These are phyloP conservation scores for Osmerus eperlanus DNA, from an alignment of 2,113 vertebrate species.

Conservation along the genomic window DNA sequence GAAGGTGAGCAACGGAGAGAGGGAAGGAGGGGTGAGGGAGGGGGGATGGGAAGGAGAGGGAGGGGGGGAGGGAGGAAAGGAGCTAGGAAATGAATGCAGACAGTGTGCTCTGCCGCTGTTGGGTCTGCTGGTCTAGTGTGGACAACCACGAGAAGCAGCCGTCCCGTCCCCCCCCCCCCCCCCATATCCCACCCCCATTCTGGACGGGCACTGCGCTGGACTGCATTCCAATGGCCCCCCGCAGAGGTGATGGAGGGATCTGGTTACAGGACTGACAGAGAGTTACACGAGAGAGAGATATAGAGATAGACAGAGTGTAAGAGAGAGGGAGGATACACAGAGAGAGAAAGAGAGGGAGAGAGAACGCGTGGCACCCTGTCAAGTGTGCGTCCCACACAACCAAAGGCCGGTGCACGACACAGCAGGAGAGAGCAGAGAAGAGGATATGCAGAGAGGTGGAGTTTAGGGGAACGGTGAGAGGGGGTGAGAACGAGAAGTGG, in stretches of 20 bases:
- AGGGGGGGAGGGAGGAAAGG: constrained; percentile 6
- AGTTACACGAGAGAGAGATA: too few relatives aligned
- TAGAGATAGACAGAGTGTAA: background rate
- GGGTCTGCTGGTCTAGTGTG: constrained; percentile 16
- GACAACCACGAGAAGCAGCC: constrained; percentile 4
- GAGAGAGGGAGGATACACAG: constrained; percentile 4
- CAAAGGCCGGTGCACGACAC: background rate
- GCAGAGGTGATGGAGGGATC: background rate
- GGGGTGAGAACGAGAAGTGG: background rate
- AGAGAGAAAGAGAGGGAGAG: background rate
- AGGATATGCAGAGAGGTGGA: background rate
- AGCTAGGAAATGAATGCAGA: constrained; percentile 37
- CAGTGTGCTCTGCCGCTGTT: constrained; percentile 31
- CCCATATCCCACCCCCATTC: too few relatives aligned
- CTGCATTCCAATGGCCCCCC: background rate
- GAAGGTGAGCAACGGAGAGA: background rate
- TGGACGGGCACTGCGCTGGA: background rate
- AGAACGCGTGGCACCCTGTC: background rate
- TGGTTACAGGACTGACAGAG: background rate
- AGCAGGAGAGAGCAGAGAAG: constrained; percentile 15
- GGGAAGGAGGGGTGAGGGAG: constrained; percentile 3
- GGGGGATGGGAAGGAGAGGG: constrained; percentile 14
- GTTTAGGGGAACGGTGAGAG: background rate
- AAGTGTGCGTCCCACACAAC: background rate
- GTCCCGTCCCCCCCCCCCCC: background rate